A percentile compares a stretch with the other conserved stretches of the same genome.
Conservation (phyloP, 2,797 vertebrate species). For the Takifugu rubripes region DNA sequence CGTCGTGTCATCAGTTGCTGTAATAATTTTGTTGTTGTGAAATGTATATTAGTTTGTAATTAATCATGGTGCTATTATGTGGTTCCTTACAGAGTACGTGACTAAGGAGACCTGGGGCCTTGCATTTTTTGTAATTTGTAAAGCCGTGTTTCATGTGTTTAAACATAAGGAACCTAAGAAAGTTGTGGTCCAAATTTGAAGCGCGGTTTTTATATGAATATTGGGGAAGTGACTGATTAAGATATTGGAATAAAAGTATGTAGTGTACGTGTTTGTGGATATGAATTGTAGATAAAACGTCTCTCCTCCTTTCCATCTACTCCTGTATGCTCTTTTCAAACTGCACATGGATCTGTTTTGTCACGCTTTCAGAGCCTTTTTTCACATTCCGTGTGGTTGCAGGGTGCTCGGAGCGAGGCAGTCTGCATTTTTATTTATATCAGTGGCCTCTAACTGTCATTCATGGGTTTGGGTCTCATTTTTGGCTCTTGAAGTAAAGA, state of each 20-base stretch:
- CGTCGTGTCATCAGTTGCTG: slow-evolving; percentile 11
- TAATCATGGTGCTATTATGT: slow-evolving; percentile 66
- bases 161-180: slow-evolving; percentile 34
- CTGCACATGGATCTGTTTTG: slow-evolving; percentile 7
- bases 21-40: slow-evolving; percentile 50
- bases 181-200: slow-evolving; percentile 48
- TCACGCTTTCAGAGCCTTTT: too few relatives aligned
- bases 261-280: slow-evolving; percentile 57
- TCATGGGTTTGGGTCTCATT: too few relatives aligned
- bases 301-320: slow-evolving; percentile 2
- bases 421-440: too few relatives aligned
- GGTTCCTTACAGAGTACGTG: slow-evolving; percentile 47
- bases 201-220: slow-evolving; percentile 50
- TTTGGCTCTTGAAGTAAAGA: too few relatives aligned
- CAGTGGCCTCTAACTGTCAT: too few relatives aligned
- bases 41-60: slow-evolving; percentile 60
- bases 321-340: neutral
- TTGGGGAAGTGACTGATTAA: slow-evolving; percentile 54
- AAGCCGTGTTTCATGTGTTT: slow-evolving; percentile 61
- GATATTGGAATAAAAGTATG: slow-evolving; percentile 70
- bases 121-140: slow-evolving; percentile 57
- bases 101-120: slow-evolving; percentile 61
- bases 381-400: too few relatives aligned
- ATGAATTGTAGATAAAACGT: slow-evolving; percentile 21
- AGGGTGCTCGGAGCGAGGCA: too few relatives aligned